These are phyloP conservation scores for Slavum lentiscoides DNA, from an alignment of 2,888 invertebrate genomes.

Conservation along the genomic window DNA sequence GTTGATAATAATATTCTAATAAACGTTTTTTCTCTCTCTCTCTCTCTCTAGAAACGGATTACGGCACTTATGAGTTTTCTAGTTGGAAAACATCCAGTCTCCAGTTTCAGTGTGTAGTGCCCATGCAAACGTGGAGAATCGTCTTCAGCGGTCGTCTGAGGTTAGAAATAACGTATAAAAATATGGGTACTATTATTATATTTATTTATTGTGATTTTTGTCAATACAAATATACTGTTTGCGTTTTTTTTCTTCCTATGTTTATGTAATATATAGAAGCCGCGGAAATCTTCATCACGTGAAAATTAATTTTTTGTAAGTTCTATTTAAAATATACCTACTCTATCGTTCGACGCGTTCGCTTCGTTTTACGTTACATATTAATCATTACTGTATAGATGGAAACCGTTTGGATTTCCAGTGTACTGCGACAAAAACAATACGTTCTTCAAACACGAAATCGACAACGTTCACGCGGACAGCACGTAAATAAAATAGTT, in stretches of 20 bases:
- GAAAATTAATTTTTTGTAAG: conserved; percentile 69
- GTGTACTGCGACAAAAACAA: conserved; percentile 48
- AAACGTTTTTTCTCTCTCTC: too few species aligned
- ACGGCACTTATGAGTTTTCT: conserved; percentile 58
- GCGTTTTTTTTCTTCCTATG: neutral
- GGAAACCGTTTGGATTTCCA: conserved; percentile 53
- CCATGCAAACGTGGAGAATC: conserved; percentile 67
- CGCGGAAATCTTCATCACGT: conserved; percentile 59
- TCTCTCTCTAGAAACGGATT: conserved; percentile 18
- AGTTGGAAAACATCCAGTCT: conserved; percentile 68
- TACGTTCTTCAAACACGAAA: conserved; percentile 36
- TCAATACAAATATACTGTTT: conserved; percentile 53
- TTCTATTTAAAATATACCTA: conserved; percentile 21
- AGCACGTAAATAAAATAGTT: conserved; percentile 14
- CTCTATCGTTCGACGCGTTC: too few species aligned
- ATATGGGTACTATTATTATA: too few species aligned
- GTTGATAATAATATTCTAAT: neutral
- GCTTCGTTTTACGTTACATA: too few species aligned
- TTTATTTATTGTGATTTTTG: conserved; percentile 56
- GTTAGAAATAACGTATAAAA: conserved; percentile 59
- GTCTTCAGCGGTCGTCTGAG: conserved; percentile 72
- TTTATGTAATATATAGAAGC: neutral
- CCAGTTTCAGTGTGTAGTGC: conserved; percentile 67
- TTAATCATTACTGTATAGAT: conserved; percentile 12
- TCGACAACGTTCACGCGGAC: neutral